Evolutionary conservation across 2,888 invertebrate genomes (phyloP), one percentile per base, ranked within the genome.

Genomic region (Hirtodrosophila alboralis): DNA sequence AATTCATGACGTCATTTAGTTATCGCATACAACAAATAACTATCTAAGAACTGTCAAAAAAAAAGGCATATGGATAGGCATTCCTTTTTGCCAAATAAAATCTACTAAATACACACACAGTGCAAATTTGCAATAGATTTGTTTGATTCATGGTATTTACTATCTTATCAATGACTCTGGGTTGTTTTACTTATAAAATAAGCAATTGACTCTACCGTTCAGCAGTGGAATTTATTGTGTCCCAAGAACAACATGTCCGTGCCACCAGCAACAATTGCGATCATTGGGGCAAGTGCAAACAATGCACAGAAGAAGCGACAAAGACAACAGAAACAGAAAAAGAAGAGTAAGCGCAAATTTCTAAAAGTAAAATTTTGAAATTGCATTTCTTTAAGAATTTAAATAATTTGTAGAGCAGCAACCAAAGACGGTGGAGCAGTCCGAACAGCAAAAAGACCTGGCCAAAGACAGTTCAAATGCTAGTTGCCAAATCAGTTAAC

Each of bases 401-500:
- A 52, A 30, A 23, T 26, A 34, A 44, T 31, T 66, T 54, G 3
- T 34, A 66, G 65, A 61, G 16, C 18, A 34, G 47, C 23, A 21
- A 8, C 9, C 10, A 49, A 23, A 27, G 12, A 40, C n/a, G 48
- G 43, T 48, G 30, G 23, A 59, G 28, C 7, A 48, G 31, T 12
- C 28, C 4, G 1, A 33, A 33, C 23, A 40, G 30, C 7, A 48
- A 45, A 6, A 43, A 14, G 8, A 16, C 37, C 53, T 30, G 12
- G 3, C 26, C 13, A 51, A 52, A 53, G 41, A 41, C 54, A 79
- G 84, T 52, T 37, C 70, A 52, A 71, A 80, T 41, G n/a, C n/a
- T n/a, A 65, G 51, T 54, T 78, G 78, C 59, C 69, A 44, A 69
- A 81, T 78, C 47, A 78, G 61, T 61, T 78, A 75, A 53, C 36